Evolutionary conservation across 2,888 invertebrate genomes (phyloP), one percentile per base, ranked within the genome.

Genomic region (Polyploca ridens): DNA sequence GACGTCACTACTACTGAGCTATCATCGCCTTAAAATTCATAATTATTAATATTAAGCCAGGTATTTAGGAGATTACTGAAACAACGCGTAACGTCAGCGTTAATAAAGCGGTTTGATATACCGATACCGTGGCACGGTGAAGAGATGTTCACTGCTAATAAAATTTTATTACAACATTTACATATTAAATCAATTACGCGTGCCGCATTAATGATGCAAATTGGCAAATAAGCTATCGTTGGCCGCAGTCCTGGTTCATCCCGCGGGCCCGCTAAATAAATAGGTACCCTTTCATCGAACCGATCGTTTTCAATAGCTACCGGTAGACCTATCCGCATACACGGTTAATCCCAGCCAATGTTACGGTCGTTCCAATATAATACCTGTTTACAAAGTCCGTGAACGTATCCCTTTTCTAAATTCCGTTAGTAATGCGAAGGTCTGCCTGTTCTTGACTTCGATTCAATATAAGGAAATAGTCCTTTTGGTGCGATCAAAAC

Each of bases 141-240:
- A 68, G 69, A 68, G 61, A 71, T 49, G 64, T 61, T 65, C 63
- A 66, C 64, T 62, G 69, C 65, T 66, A 71, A 74, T 75, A 83
- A 85, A 79, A 83, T 82, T 83, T 81, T 83, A 85, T 83, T 74
- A 76, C 70, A 67, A 74, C 75, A 89, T 90, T 90, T 86, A 85
- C 86, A 89, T 87, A 86, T 83, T 86, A 84, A 88, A 90, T 90
- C 87, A 89, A 90, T 90, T 90, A 90, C 79, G 85, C 78, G 76
- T 75, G 70, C 77, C 78, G 81, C 83, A 90, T 90, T 89, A 90
- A 88, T 89, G 87, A 90, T 91, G 89, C 88, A 90, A 91, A 91
- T 91, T 89, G 90, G 85, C 79, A 88, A 88, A 90, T 90, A 90
- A 87, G 90, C 90, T 88, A 88, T 88, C 86, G 85, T 80, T 84